Conservation (phyloP, 2,113 vertebrate genomes). For the Octodon degus region DNA sequence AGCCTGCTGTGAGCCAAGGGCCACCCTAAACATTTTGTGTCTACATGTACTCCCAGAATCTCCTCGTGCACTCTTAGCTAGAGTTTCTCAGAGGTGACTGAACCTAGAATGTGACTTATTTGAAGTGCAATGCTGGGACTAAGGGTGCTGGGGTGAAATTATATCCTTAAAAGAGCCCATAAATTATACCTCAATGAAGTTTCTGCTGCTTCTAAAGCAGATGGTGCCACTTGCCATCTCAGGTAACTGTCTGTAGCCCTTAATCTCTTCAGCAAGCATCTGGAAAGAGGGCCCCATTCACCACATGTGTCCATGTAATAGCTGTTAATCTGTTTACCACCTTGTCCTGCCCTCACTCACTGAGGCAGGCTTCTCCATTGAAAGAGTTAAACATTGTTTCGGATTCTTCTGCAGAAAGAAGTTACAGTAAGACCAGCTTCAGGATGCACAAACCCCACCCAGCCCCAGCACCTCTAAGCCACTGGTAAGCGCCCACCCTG, state of each 20-base stretch:
- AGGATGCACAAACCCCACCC: background rate
- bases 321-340: conserved; percentile 69
- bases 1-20: background rate
- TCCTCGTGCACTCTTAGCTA: background rate
- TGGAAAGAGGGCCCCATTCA: background rate
- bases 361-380: conserved; percentile 48
- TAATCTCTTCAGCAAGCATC: conserved; percentile 48
- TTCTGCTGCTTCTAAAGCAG: background rate
- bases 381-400: conserved; percentile 29
- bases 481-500: background rate
- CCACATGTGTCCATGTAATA: conserved; percentile 55
- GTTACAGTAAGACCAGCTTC: background rate
- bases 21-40: background rate
- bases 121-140: background rate
- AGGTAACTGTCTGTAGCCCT: background rate
- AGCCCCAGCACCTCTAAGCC: background rate
- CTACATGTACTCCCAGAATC: background rate
- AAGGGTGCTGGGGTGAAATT: background rate
- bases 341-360: conserved; percentile 68
- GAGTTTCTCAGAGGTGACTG: background rate
- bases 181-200: background rate
- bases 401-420: background rate
- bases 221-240: background rate
- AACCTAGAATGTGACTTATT: background rate
- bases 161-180: background rate